Conservation (phyloP, 2,113 vertebrate species). For the Felis catus region DNA sequence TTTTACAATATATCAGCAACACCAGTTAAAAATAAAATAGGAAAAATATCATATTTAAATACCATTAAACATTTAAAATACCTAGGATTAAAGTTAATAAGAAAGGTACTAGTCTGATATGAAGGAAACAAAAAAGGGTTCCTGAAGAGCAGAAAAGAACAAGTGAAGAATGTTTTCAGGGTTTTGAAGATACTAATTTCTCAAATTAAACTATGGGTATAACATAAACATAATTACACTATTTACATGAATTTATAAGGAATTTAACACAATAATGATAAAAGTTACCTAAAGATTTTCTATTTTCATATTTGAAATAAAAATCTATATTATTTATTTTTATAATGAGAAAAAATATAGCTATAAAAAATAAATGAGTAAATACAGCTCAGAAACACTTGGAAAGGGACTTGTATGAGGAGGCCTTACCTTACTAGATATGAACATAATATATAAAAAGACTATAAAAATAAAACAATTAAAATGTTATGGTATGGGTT, state of each 20-base stretch:
- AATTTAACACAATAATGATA: neutral
- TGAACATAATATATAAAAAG: neutral
- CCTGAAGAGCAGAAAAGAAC: neutral
- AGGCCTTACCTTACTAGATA: neutral
- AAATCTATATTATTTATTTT: neutral
- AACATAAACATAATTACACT: neutral
- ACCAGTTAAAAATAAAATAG: neutral
- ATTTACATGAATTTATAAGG: neutral
- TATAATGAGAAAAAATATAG: neutral
- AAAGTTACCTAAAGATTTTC: neutral
- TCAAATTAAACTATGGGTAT: neutral
- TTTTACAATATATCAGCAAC: neutral
- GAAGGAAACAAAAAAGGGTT: neutral
- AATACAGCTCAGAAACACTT: neutral
- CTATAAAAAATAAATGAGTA: slow-evolving; percentile 18
- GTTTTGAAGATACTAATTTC: neutral
- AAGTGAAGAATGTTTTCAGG: neutral
- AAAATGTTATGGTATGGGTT: neutral
- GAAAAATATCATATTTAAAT: neutral
- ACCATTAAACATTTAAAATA: neutral
- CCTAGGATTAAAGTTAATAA: neutral
- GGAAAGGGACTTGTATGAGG: neutral
- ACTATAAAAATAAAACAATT: neutral
- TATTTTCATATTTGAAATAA: slow-evolving; percentile 19
- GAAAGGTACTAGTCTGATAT: neutral